Evolutionary conservation across 2,888 invertebrate genomes (phyloP), one percentile per base, ranked within the genome.

Genomic region (Papilio protenor): DNA sequence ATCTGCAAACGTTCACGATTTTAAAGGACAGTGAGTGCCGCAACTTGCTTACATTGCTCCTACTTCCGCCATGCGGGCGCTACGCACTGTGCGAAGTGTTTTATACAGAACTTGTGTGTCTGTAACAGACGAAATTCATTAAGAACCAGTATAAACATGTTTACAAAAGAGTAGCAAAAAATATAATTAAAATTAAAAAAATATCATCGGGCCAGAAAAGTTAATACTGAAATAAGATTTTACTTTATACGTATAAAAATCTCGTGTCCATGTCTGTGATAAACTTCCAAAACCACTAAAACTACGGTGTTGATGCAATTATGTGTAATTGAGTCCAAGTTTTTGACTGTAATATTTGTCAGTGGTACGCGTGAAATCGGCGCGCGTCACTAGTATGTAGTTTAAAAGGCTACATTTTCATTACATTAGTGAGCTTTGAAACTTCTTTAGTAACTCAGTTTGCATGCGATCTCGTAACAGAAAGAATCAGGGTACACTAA

Each of bases 11-110:
- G 81, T 81, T 80, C 83, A 84, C 72, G 74, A 83, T 87, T 87
- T 88, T 87, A 86, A 88, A 90, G 86, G 88, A 87, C 86, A 83
- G 81, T 84, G 82, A 83, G 81, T 84, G 82, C 84, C 81, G 84
- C 84, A 86, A 87, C 85, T 80, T 83, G 83, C 81, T 83, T 81
- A 83, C 79, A 80, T 72, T 80, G 81, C 71, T 79, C 75, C 77
- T 73, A 82, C 84, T 86, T 86, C 86, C 85, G 85, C 83, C 83
- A 82, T 75, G 75, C 64, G 75, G 69, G 61, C 66, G 27, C 64
- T 23, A 27, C 23, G 52, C 55, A 14, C 16, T 52, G n/a, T 80
- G 73, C 80, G 80, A 79, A 11, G 79, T 80, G 78, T 79, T 72
- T 78, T 78, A 73, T 80, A 27, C n/a, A 55, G 33, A 47, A 80